A percentile compares a stretch with the other conserved stretches of the same genome.
These are phyloP conservation scores for Taurulus bubalis DNA, from an alignment of 2,113 vertebrate genomes.

Conservation along the genomic window DNA sequence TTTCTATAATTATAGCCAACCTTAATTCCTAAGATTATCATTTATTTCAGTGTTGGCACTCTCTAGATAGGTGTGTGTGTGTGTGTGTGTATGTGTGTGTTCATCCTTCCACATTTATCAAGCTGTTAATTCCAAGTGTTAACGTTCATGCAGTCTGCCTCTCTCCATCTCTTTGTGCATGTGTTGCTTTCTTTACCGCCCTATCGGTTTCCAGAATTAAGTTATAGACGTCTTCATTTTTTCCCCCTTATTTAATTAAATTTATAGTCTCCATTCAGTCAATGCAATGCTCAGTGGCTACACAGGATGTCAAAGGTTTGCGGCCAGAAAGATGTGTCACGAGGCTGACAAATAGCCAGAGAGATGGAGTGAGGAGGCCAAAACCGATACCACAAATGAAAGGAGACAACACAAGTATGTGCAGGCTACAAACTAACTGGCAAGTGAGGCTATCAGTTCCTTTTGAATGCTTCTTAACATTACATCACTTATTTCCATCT, in stretches of 20 bases:
- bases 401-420: slow-evolving; percentile 19
- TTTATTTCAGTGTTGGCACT: slow-evolving; percentile 48
- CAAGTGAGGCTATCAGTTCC: slow-evolving; percentile 27
- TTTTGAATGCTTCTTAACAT: slow-evolving; percentile 28
- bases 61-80: neutral
- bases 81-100: slow-evolving; percentile 32
- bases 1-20: slow-evolving; percentile 54
- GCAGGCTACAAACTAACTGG: neutral
- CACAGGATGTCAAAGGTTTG: slow-evolving; percentile 29
- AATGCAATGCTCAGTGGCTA: slow-evolving; percentile 16
- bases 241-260: neutral
- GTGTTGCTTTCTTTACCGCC: slow-evolving; percentile 34
- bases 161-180: slow-evolving; percentile 27
- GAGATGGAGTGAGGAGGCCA: slow-evolving; percentile 24
- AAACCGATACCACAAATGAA: slow-evolving; percentile 32
- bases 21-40: slow-evolving; percentile 56
- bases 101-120: slow-evolving; percentile 29
- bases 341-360: slow-evolving; percentile 1
- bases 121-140: slow-evolving; percentile 44
- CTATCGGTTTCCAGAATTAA: slow-evolving; percentile 50
- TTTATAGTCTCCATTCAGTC: slow-evolving; percentile 1
- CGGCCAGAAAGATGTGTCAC: slow-evolving; percentile 34
- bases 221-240: slow-evolving; percentile 32
- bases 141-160: slow-evolving; percentile 45
- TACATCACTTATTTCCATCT: slow-evolving; percentile 44